Evolutionary conservation across 64 coral and sea anemone genomes (phyloP), one percentile per base, ranked within the genome.

Genomic region (Dendronephthya gigantea): DNA sequence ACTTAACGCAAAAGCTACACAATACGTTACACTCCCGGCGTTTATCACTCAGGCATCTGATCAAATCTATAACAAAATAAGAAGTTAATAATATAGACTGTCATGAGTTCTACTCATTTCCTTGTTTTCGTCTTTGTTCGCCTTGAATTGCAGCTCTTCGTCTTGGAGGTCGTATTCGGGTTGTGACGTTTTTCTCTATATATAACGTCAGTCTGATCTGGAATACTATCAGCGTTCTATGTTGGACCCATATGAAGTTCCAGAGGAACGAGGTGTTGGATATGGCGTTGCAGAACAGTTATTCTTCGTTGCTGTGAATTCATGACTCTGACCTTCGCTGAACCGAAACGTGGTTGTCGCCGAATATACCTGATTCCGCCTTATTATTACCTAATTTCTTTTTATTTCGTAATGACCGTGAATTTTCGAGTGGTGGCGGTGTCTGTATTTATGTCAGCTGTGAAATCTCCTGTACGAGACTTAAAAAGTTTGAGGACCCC

Each of bases 291-390:
- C 32, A 74, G 32, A 74, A 74, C n/a, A 35, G 68, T 74, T 12
- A 27, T 35, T 11, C 30, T 74, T 74, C 68, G 19, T 74, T 28
- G 11, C 30, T 90, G 89, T 82, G 86, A 90, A 51, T 83, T 85
- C 28, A 62, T 83, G 28, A 91, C 92, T 70, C 72, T 85, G 29
- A 94, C 84, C 15, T 86, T 70, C 25, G 88, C 89, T 62, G 85
- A 86, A 82, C 87, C n/a, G n/a, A n/a, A n/a, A n/a, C n/a, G n/a
- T n/a, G n/a, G n/a, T n/a, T n/a, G n/a, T n/a, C n/a, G n/a, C n/a
- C n/a, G n/a, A n/a, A n/a, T n/a, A n/a, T n/a, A n/a, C n/a, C n/a
- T n/a, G n/a, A n/a, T n/a, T n/a, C n/a, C n/a, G n/a, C n/a, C n/a
- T n/a, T n/a, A n/a, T n/a, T n/a, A n/a, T n/a, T n/a, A n/a, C n/a